Base-by-base conservation (phyloP, 2,797 vertebrate genomes). In the Geotrypetes seraphini region DNA sequence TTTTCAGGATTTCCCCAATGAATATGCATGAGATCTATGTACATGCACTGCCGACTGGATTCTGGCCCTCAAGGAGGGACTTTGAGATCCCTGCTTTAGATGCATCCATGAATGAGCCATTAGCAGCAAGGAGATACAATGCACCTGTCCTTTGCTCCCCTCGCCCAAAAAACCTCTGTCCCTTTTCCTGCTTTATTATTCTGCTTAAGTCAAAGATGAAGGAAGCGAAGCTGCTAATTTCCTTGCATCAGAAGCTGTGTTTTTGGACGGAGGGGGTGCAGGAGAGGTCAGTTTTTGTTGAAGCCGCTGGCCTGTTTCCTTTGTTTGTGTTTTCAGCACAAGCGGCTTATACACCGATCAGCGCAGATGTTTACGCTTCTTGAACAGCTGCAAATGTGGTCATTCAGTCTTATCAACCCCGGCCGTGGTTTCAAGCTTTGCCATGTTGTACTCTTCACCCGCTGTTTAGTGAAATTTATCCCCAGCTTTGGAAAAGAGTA, bases 281-380 rank as follows among this genome's bases (percentile, higher is more conserved):
- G n/a, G n/a, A n/a, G n/a, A n/a, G n/a, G n/a, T n/a, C n/a, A n/a
- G 60, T 63, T 70, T 61, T 71, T 65, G 53, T 56, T 56, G 45
- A 63, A 60, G 23, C 66, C 66, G 66, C 60, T 52, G 63, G 50
- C 31, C 52, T 41, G 49, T 60, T 78, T 78, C 69, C 69, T 73
- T 69, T 75, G 61, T 72, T 78, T 73, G 61, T 55, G 34, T 46
- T 51, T 53, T 48, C 43, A 57, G 65, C 42, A 51, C 15, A 41
- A 1, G 3, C 53, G 10, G 38, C 33, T 66, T 53, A 10, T 47
- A 39, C 7, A 38, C 63, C 63, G 64, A 19, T 57, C 49, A 57
- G 51, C 64, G 39, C 33, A 67, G 47, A 14, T 69, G 67, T 70
- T 76, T 65, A 39, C 46, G 38, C 65, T 7, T 39, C 46, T 31